Percentiles rank a stretch among this genome's conserved stretches.
phyloP scores from a whole-genome alignment of 2,797 vertebrate genomes.

The Tamandua tetradactyla region DNA sequence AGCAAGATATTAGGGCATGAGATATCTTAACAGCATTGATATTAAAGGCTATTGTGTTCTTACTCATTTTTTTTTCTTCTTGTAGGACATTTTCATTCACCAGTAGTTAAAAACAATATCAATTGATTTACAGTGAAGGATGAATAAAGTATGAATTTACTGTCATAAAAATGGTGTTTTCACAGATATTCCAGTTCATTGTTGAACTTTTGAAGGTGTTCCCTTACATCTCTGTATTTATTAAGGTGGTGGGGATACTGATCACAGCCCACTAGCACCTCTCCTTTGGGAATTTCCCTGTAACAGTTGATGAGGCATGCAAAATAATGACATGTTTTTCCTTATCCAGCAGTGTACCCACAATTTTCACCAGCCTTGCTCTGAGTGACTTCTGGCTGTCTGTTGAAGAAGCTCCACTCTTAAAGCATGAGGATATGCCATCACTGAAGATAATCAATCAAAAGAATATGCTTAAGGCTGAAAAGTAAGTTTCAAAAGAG shows the following conservation, averaged over 20 bases:
- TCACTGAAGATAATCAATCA: neutral
- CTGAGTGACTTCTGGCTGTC: neutral
- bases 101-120: conserved; percentile 42
- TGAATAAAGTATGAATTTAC: neutral
- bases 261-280: conserved; percentile 1
- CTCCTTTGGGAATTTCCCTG: conserved; percentile 29
- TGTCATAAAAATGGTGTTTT: neutral
- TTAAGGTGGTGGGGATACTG: neutral
- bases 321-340: neutral
- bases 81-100: neutral
- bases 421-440: neutral
- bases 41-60: conserved; percentile 18
- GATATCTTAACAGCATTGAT: neutral
- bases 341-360: neutral
- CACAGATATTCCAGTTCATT: neutral
- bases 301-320: neutral
- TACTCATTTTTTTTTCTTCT: neutral
- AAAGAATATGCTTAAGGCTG: neutral
- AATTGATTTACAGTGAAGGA: conserved; percentile 52
- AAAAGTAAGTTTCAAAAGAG: neutral
- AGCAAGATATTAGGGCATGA: neutral
- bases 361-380: neutral
- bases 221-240: neutral
- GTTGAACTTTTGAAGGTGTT: neutral
- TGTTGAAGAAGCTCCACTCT: neutral